Evolutionary conservation across 2,797 vertebrate genomes (phyloP), one percentile per base, ranked within the genome.

Genomic region (Girardinus metallicus): DNA sequence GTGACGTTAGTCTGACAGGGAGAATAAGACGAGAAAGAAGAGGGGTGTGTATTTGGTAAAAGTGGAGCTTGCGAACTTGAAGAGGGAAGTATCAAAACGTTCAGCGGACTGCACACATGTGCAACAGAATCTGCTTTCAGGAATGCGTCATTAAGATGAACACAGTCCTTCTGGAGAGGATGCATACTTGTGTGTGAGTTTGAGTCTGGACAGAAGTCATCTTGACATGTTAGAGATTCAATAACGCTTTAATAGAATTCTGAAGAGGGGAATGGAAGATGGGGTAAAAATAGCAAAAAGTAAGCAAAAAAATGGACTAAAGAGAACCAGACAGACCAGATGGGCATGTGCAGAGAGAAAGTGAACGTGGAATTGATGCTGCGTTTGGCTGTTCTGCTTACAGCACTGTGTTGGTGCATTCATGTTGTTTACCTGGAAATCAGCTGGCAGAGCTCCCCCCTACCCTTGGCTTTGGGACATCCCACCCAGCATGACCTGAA

Each of bases 361-460:
- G 84, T 91, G 55, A 87, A 71, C 73, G 44, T 90, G 87, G 90
- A 94, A 75, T 74, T 94, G 60, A 85, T 94, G 15, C 90, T 96
- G 80, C 95, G 95, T 80, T 86, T 95, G 80, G 95, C 94, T 74
- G 51, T 96, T 77, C 92, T 97, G n/a, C 93, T 96, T 78, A 93
- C 92, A 0, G 92, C 93, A 18, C 90, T 96, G 84, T 92, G 96
- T 46, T 89, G 98, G 64, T 96, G 96, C 83, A 84, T 96, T 73
- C 96, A 97, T 80, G 87, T 71, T 29, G 41, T 97, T 71, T 95
- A 95, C 88, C 85, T 96, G 79, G 95, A 95, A 75, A 88, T 75
- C 5, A 73, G 31, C 18, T 85, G 88, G 91, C 57, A 36, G 49
- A 78, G 76, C 47, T 2, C 83, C 55, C 82, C 83, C 76, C 73